Evolutionary conservation across 1,140 invertebrate genomes (phyloP).

Genomic region (Gonioctena quinquepunctata): DNA sequence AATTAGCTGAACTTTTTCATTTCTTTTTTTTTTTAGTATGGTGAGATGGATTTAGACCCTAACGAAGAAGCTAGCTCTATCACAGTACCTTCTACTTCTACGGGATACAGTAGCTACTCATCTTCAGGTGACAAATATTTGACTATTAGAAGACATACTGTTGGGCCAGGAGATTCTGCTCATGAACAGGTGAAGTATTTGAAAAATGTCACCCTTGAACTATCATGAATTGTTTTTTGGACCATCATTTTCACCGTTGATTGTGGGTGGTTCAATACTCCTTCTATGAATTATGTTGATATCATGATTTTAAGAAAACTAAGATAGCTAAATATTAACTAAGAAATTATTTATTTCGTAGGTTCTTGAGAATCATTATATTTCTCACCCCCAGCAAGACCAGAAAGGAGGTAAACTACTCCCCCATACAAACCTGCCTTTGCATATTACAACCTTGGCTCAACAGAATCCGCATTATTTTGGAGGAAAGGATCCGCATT

Average conservation of each 20-base stretch:
- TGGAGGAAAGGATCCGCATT: conserved; percentile 90
- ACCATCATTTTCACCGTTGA: neutral
- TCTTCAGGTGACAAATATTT: conserved; percentile 53
- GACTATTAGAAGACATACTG: conserved; percentile 79
- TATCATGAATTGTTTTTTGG: neutral
- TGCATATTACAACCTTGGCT: conserved; percentile 75
- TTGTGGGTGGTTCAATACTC: too few relatives aligned
- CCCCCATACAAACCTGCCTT: conserved; percentile 70
- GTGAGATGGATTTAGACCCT: conserved; percentile 64
- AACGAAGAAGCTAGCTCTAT: conserved; percentile 58
- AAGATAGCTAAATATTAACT: too few relatives aligned
- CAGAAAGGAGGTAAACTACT: conserved; percentile 53
- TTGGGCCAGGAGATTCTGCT: conserved; percentile 86
- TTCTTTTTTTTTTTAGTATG: conserved; percentile 59
- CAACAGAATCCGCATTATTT: conserved; percentile 82
- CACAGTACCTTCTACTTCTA: conserved; percentile 43
- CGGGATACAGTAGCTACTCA: conserved; percentile 40
- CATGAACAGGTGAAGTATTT: conserved; percentile 70
- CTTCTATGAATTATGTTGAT: too few relatives aligned
- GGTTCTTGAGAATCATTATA: conserved; percentile 59
- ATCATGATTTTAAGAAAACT: too few relatives aligned
- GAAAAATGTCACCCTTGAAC: neutral
- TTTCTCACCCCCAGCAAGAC: conserved; percentile 44
- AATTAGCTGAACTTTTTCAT: neutral
- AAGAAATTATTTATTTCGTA: too few relatives aligned